A percentile compares a stretch with the other conserved stretches of the same genome.
Conservation (phyloP, 2,113 vertebrate genomes). For the Tichodroma muraria region DNA sequence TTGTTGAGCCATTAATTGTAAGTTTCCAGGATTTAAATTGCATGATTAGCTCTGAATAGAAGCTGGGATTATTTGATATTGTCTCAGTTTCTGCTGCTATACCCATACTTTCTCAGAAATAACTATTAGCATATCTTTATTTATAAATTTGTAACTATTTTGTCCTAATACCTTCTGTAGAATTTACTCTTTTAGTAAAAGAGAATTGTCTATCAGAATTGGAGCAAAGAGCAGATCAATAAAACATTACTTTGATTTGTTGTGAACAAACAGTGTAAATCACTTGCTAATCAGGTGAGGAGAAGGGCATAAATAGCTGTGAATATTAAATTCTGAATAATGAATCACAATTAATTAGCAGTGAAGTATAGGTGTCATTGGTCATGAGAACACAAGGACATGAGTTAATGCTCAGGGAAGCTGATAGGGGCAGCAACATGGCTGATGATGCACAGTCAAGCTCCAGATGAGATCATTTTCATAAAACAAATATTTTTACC, state of each 20-base stretch:
- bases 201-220: neutral
- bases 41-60: neutral
- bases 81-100: neutral
- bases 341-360: neutral
- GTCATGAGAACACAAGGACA: neutral
- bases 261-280: neutral
- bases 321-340: neutral
- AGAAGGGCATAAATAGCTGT: neutral
- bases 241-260: neutral
- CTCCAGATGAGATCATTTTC: neutral
- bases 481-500: neutral
- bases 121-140: neutral
- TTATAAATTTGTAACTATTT: neutral
- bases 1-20: neutral
- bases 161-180: neutral
- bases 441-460: neutral
- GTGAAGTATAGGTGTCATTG: neutral
- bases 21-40: neutral
- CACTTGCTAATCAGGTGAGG: neutral
- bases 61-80: neutral
- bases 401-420: neutral
- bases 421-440: neutral
- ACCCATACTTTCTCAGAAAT: neutral
- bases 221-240: neutral
- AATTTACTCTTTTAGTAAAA: neutral